Conservation (phyloP, 2,888 invertebrate genomes). For the Sarcophaga variegata region DNA sequence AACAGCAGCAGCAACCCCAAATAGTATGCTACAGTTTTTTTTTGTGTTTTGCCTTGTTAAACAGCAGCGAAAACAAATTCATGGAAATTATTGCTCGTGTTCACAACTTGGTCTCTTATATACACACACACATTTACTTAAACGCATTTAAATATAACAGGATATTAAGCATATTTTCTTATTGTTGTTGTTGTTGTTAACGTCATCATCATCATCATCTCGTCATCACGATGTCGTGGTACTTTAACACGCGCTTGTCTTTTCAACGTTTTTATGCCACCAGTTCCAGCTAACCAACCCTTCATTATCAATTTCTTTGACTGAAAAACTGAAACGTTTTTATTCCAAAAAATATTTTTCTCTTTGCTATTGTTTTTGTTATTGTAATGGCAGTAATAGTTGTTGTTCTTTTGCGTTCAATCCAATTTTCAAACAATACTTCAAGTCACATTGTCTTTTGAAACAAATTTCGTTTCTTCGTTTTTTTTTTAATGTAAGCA, state of each 20-base stretch:
- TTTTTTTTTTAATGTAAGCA: slow-evolving; percentile 33
- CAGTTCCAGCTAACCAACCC: slow-evolving; percentile 30
- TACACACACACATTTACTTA: not conserved
- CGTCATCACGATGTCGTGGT: slow-evolving; percentile 47
- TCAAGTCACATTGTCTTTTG: slow-evolving; percentile 56
- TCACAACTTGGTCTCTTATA: slow-evolving; percentile 49
- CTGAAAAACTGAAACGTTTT: slow-evolving; percentile 43
- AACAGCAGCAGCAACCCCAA: slow-evolving; percentile 60
- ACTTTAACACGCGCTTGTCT: slow-evolving; percentile 55
- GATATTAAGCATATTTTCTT: not conserved
- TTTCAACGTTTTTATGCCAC: not conserved
- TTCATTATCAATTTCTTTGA: slow-evolving; percentile 40
- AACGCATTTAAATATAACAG: not conserved
- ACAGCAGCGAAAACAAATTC: slow-evolving; percentile 52
- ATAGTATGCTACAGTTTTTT: slow-evolving; percentile 36
- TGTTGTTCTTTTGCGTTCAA: slow-evolving; percentile 21
- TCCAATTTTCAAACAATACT: slow-evolving; percentile 48
- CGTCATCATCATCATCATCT: slow-evolving; percentile 24
- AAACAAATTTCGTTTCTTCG: not conserved
- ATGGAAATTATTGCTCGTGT: slow-evolving; percentile 65
- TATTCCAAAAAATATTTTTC: slow-evolving; percentile 11
- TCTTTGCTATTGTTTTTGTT: slow-evolving; percentile 9
- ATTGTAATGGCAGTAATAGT: not conserved
- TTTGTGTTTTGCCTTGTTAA: slow-evolving; percentile 43
- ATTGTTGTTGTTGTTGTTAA: slow-evolving; percentile 5